Percentiles rank a stretch among this genome's conserved stretches.
These are phyloP conservation scores for Okamejei kenojei DNA, from an alignment of 2,797 vertebrate genomes.

Conservation along the genomic window DNA sequence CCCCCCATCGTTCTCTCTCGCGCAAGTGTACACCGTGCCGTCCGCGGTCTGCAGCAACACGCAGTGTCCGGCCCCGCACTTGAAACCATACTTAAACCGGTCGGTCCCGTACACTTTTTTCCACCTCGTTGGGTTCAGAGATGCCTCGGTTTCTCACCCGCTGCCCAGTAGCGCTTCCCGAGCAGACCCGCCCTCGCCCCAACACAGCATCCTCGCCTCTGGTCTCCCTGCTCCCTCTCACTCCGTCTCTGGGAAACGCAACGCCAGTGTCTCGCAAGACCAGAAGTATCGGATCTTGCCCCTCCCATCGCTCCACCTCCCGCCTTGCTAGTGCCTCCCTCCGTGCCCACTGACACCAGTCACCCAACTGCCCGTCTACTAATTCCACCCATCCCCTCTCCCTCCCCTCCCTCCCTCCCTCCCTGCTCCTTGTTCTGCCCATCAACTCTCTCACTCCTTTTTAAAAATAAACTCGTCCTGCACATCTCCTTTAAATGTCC, in stretches of 20 bases:
- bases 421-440: no score
- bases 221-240: accelerated
- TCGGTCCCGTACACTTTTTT: neutral
- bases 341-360: no score
- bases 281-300: no score
- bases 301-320: no score
- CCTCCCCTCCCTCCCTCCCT: no score
- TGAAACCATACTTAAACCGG: constrained; percentile 46
- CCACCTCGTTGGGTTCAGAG: neutral
- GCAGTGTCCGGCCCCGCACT: constrained; percentile 61
- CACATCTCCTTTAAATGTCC: no score
- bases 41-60: constrained; percentile 57
- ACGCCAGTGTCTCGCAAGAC: no score
- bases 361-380: no score
- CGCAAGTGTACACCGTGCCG: constrained; percentile 57
- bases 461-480: no score
- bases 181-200: neutral
- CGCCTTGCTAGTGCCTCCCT: no score
- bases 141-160: neutral
- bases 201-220: neutral
- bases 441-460: no score
- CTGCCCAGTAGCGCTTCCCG: neutral
- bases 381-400: no score
- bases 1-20: constrained; percentile 60
- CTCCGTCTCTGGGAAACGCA: neutral